A percentile compares a stretch with the other conserved stretches of the same genome.
Conservation (phyloP, 2,113 vertebrate genomes). For the Phylloscopus trochiloides region DNA sequence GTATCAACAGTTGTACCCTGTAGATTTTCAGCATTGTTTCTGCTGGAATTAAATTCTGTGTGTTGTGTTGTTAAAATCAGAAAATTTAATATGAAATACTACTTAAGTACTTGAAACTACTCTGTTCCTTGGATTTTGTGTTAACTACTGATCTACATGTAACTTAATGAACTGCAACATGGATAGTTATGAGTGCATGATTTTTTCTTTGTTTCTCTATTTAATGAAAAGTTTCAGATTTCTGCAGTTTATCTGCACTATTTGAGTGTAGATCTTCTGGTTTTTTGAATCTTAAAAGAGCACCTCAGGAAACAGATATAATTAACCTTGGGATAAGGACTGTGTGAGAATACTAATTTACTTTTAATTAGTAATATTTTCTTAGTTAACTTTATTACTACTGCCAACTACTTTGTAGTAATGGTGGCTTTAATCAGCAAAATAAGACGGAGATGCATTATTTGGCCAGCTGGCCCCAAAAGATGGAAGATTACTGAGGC, state of each 20-base stretch:
- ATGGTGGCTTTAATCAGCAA: not conserved
- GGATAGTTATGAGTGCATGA: not conserved
- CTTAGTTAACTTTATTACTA: not conserved
- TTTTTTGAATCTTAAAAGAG: not conserved
- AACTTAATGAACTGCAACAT: not conserved
- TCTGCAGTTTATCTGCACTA: not conserved
- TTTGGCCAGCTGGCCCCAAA: not conserved
- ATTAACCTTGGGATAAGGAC: not conserved
- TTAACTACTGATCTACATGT: not conserved
- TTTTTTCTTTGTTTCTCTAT: not conserved
- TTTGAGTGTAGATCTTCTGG: not conserved
- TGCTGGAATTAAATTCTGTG: not conserved
- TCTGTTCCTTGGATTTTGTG: not conserved
- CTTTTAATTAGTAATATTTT: not conserved
- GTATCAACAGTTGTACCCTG: accelerated
- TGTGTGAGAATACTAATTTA: not conserved
- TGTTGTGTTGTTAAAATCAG: not conserved
- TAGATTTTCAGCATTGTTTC: not conserved
- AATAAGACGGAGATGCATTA: not conserved
- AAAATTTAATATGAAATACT: not conserved
- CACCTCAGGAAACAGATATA: not conserved
- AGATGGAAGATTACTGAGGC: not conserved
- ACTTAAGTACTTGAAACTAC: not conserved
- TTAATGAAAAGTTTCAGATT: not conserved
- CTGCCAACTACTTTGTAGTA: not conserved